These are phyloP conservation scores for Trinorchestia longiramus DNA, from an alignment of 1,140 invertebrate genomes.

Conservation along the genomic window DNA sequence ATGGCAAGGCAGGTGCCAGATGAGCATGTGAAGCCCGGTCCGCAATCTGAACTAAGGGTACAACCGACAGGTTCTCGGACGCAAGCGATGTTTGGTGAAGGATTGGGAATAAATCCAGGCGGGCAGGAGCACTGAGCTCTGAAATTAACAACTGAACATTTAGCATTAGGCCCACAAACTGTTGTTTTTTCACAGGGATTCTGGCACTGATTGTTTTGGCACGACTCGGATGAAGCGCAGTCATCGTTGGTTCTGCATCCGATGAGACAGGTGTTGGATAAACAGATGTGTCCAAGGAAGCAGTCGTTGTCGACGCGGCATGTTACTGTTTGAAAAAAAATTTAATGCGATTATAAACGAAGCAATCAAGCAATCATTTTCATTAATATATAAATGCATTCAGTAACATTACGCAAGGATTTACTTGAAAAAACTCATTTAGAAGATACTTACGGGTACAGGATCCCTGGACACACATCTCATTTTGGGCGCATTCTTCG, in stretches of 20 bases:
- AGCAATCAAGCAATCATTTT: background rate
- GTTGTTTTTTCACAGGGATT: slow-evolving; percentile 81
- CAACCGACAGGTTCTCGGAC: slow-evolving; percentile 81
- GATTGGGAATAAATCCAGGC: slow-evolving; percentile 83
- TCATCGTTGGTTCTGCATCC: slow-evolving; percentile 89
- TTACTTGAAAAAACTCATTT: background rate
- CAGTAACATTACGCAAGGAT: background rate
- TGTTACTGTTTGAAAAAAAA: slow-evolving; percentile 76
- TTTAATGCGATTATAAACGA: background rate
- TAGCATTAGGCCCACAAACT: slow-evolving; percentile 83
- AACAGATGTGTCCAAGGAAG: slow-evolving; percentile 89
- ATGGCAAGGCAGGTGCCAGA: slow-evolving; percentile 80
- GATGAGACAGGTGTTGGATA: slow-evolving; percentile 85
- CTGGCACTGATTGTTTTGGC: slow-evolving; percentile 83
- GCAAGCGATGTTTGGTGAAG: slow-evolving; percentile 81
- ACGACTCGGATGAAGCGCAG: slow-evolving; percentile 85
- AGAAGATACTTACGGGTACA: slow-evolving; percentile 79
- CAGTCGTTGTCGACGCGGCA: slow-evolving; percentile 91
- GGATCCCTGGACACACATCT: slow-evolving; percentile 84
- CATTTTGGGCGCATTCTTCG: slow-evolving; percentile 88
- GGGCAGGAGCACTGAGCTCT: slow-evolving; percentile 85
- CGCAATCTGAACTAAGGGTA: slow-evolving; percentile 80
- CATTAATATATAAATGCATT: background rate
- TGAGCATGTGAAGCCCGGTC: slow-evolving; percentile 78
- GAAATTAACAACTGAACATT: slow-evolving; percentile 80